Evolutionary conservation across 1,140 invertebrate species (phyloP), one percentile per base, ranked within the genome.

Genomic region (Achatina immaculata): DNA sequence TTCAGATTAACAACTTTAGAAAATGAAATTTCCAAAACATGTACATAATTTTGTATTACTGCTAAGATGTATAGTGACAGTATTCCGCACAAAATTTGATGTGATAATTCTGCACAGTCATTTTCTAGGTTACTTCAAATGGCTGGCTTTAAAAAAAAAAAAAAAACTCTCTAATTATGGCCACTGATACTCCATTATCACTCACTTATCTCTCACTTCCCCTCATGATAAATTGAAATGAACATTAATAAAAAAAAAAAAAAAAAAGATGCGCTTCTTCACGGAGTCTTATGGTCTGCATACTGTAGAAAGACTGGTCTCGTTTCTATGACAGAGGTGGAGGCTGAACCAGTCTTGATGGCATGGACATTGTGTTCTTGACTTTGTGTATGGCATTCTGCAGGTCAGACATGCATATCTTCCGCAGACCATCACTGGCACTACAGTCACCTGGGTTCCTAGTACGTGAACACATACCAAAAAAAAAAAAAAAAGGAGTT

Each of bases 311-410:
- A n/a, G n/a, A n/a, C n/a, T n/a, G n/a, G n/a, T n/a, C n/a, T n/a
- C n/a, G n/a, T n/a, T n/a, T n/a, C n/a, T n/a, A n/a, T 36, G 34
- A 36, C 3, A 36, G 51, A 36, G 51, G 51, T 24, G 51, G n/a
- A 62, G 21, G 34, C 28, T 77, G 51, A 24, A 2, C 21, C 36
- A 77, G 36, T 38, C 55, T 38, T 43, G 42, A n/a, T 45, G 71
- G n/a, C 43, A 73, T 43, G 28, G 28, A 43, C 42, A 43, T 73
- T 14, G 38, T 51, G 19, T 43, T 48, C 34, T 73, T 73, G 16
- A 73, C 42, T 73, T 73, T 73, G 43, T 73, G 19, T 28, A 73
- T 28, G 34, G 71, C 40, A 43, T 40, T 73, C 19, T 73, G 71
- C 31, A 73, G 71, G 31, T 73, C 71, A 31, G 71, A 7, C 71